phyloP scores from a whole-genome alignment of 2,113 vertebrate genomes.

The Panthera tigris region DNA sequence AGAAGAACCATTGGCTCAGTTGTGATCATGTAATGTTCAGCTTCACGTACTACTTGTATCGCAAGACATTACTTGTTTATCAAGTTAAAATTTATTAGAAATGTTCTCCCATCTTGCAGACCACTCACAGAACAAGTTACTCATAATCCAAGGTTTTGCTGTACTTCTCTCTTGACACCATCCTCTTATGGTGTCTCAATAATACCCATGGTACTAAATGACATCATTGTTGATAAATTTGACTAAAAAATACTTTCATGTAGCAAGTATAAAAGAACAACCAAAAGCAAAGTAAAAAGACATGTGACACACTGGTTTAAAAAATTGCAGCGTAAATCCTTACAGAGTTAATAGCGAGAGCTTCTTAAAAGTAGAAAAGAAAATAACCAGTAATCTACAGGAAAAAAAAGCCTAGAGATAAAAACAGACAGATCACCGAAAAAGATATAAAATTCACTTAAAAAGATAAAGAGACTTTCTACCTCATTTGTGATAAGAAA shows the following conservation, averaged over 20 bases:
- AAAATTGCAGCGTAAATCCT: background rate
- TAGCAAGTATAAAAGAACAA: background rate
- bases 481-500: background rate
- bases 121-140: no score
- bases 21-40: no score
- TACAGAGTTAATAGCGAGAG: background rate
- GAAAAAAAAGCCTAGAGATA: background rate
- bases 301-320: background rate
- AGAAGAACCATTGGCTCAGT: no score
- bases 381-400: background rate
- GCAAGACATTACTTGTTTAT: no score
- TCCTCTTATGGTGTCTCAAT: background rate
- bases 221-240: background rate
- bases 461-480: background rate
- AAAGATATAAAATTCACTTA: background rate
- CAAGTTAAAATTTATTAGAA: no score
- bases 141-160: no score
- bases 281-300: background rate
- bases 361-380: background rate
- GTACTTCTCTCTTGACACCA: background rate
- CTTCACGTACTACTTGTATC: no score
- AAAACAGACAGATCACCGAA: background rate
- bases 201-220: background rate
- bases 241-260: background rate
- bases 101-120: no score